Conservation (phyloP, 1,140 invertebrate genomes). For the Drosophila lowei region DNA sequence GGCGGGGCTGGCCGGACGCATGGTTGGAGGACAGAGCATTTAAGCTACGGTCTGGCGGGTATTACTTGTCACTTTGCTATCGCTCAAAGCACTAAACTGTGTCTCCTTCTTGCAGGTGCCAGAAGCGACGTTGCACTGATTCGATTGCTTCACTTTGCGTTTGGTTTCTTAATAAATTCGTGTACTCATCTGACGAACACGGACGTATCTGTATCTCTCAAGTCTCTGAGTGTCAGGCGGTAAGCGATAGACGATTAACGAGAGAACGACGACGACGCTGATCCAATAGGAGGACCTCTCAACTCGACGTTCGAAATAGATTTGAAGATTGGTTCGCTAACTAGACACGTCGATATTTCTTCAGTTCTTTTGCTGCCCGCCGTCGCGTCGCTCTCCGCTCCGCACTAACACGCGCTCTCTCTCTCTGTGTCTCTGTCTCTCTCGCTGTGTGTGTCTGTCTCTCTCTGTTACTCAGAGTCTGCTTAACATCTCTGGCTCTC, state of each 20-base stretch:
- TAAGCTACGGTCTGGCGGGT: conserved; percentile 26
- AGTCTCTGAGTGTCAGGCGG: too few relatives aligned
- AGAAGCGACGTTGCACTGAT: conserved; percentile 15
- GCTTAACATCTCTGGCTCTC: conserved; percentile 19
- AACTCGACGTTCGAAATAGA: conserved; percentile 83
- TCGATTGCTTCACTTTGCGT: conserved; percentile 27
- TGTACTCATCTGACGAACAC: neutral
- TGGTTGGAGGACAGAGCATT: conserved; percentile 83
- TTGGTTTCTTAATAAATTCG: neutral
- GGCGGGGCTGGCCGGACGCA: conserved; percentile 85
- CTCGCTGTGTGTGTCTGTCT: conserved; percentile 8
- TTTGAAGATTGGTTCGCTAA: conserved; percentile 83
- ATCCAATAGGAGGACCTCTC: conserved; percentile 79
- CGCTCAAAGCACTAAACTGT: conserved; percentile 6
- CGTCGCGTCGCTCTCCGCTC: conserved; percentile 41
- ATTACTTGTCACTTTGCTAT: conserved; percentile 30
- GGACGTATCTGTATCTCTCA: neutral
- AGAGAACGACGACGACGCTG: conserved; percentile 60
- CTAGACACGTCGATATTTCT: conserved; percentile 83
- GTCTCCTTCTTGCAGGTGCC: too few relatives aligned
- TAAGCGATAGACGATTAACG: conserved; percentile 40
- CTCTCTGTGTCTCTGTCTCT: conserved; percentile 12
- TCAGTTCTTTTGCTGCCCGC: conserved; percentile 77
- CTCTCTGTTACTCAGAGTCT: conserved; percentile 4
- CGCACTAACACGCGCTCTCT: conserved; percentile 7